A percentile compares a stretch with the other conserved stretches of the same genome.
phyloP scores from a whole-genome alignment of 2,797 vertebrate species.

The Tinamus major region DNA sequence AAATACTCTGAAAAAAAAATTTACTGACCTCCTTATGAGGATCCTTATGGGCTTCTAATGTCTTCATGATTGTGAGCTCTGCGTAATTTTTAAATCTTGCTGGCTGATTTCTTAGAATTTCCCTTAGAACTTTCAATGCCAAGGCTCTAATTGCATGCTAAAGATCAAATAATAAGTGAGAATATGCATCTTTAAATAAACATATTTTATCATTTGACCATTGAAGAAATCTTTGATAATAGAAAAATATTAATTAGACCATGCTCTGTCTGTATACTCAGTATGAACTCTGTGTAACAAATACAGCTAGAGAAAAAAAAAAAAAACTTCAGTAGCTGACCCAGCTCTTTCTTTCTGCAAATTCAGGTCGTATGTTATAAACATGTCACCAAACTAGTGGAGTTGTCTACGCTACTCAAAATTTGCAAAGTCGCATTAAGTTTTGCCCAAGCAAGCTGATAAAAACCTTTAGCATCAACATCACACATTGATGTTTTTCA shows the following conservation, averaged over 20 bases:
- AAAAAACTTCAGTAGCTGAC: background rate
- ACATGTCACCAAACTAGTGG: background rate
- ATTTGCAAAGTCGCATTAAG: background rate
- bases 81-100: constrained; percentile 98
- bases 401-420: background rate
- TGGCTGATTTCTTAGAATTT: constrained; percentile 94
- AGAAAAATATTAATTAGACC: background rate
- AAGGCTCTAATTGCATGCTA: constrained; percentile 95
- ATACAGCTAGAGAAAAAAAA: background rate
- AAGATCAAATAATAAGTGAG: constrained; percentile 51
- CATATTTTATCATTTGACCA: background rate
- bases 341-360: background rate
- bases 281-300: background rate
- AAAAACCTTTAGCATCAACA: background rate
- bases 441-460: background rate
- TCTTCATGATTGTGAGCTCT: constrained; percentile 98
- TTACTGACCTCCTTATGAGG: constrained; percentile 92
- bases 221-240: background rate
- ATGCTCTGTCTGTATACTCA: background rate
- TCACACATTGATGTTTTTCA: background rate
- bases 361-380: background rate
- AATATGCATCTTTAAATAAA: background rate
- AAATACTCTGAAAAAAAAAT: background rate
- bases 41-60: constrained; percentile 96
- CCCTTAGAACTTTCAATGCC: constrained; percentile 92